Conservation (phyloP, 2,113 vertebrate genomes). For the Callocephalon fimbriatum region DNA sequence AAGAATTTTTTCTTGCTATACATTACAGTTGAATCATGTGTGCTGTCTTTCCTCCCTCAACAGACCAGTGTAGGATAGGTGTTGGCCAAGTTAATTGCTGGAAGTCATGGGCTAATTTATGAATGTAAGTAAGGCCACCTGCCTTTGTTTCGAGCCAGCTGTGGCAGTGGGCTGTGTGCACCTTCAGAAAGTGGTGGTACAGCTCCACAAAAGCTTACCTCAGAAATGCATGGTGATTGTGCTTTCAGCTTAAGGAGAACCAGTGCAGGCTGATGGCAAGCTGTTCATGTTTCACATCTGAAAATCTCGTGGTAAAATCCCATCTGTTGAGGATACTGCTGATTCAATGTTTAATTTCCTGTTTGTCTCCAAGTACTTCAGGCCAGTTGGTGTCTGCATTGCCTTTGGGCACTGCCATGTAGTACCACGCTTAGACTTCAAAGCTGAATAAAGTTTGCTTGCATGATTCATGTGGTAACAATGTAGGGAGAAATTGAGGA, state of each 20-base stretch:
- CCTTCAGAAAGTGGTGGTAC: neutral
- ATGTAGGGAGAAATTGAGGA: neutral
- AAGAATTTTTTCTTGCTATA: neutral
- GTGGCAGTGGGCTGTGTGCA: neutral
- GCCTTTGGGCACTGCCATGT: neutral
- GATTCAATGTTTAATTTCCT: neutral
- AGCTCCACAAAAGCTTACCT: neutral
- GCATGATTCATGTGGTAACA: neutral
- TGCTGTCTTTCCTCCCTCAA: neutral
- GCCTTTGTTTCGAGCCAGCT: neutral
- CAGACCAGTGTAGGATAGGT: neutral
- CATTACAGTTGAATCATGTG: neutral
- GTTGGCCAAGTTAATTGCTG: neutral
- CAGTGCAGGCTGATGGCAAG: neutral
- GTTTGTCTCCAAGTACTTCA: neutral
- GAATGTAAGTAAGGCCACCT: neutral
- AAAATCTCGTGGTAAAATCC: neutral
- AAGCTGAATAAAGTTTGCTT: neutral
- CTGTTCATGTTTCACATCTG: accelerated
- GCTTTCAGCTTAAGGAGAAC: neutral
- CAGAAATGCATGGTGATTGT: neutral
- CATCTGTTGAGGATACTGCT: neutral
- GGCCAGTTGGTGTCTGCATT: neutral
- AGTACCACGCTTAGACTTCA: neutral
- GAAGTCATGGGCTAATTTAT: neutral